Evolutionary conservation across 2,888 invertebrate genomes (phyloP).

Genomic region (Marronus borbonicus): DNA sequence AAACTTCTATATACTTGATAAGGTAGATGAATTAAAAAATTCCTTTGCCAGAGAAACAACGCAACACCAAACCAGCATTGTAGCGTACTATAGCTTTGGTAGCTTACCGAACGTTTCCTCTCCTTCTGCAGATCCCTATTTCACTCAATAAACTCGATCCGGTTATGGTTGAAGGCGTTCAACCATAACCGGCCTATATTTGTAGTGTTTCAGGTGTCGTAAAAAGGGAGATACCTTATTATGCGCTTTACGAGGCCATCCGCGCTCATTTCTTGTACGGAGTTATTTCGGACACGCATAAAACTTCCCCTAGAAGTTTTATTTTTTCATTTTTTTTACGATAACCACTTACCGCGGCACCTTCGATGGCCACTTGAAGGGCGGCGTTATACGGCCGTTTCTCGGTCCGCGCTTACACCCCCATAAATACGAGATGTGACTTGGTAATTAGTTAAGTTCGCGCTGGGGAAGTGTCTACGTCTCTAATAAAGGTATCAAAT

Average conservation of each 20-base stretch:
- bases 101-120: not conserved
- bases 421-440: slow-evolving; percentile 42
- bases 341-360: slow-evolving; percentile 42
- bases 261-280: slow-evolving; percentile 62
- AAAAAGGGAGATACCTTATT: slow-evolving; percentile 66
- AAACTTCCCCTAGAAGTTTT: slow-evolving; percentile 54
- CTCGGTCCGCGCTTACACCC: not conserved
- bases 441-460: slow-evolving; percentile 37
- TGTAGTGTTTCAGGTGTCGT: slow-evolving; percentile 67
- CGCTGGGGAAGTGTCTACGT: no score
- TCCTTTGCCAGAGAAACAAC: no score
- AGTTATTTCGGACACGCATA: slow-evolving; percentile 65
- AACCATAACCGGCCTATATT: no score
- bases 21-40: no score
- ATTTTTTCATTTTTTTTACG: slow-evolving; percentile 47
- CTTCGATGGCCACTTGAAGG: slow-evolving; percentile 25
- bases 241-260: slow-evolving; percentile 66
- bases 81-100: no score
- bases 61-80: no score
- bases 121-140: slow-evolving; percentile 21
- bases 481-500: slow-evolving; percentile 31
- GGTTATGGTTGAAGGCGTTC: slow-evolving; percentile 21
- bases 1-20: no score
- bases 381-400: slow-evolving; percentile 6
- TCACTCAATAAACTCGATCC: slow-evolving; percentile 41